Evolutionary conservation across 2,797 vertebrate species (phyloP).

Genomic region (Gymnocypris eckloni): DNA sequence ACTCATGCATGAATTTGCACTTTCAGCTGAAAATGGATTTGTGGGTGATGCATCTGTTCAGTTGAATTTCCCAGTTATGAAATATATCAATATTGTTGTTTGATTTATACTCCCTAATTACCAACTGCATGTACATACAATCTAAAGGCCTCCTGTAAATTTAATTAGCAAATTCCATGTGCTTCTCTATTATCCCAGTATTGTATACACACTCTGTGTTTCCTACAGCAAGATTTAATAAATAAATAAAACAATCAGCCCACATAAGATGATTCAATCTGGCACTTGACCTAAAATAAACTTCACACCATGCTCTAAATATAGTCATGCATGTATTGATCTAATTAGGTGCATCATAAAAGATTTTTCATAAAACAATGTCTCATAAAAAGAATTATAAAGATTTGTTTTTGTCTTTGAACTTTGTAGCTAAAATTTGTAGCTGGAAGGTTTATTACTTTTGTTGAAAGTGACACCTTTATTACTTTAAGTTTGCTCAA

Average conservation of each 20-base stretch:
- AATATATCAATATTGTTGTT: neutral
- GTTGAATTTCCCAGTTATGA: neutral
- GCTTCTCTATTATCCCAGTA: neutral
- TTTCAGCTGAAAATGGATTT: neutral
- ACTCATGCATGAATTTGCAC: neutral
- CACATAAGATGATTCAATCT: neutral
- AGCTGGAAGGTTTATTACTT: neutral
- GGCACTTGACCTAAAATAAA: constrained; percentile 4
- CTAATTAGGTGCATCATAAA: constrained; percentile 9
- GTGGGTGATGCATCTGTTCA: neutral
- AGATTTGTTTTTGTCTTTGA: neutral
- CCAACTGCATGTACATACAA: neutral
- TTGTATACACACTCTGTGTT: neutral
- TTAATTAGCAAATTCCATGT: neutral
- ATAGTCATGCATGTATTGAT: constrained; percentile 6
- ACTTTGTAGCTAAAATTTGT: neutral
- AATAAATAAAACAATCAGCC: neutral
- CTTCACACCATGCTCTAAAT: constrained; percentile 5
- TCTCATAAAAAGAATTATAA: neutral
- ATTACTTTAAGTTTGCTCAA: neutral
- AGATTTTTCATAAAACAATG: neutral
- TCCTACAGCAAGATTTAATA: neutral
- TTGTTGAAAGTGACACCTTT: neutral
- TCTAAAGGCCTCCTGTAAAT: neutral
- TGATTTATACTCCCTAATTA: neutral